Evolutionary conservation across 2,113 vertebrate species (phyloP).

Genomic region (Tachysurus vachellii): DNA sequence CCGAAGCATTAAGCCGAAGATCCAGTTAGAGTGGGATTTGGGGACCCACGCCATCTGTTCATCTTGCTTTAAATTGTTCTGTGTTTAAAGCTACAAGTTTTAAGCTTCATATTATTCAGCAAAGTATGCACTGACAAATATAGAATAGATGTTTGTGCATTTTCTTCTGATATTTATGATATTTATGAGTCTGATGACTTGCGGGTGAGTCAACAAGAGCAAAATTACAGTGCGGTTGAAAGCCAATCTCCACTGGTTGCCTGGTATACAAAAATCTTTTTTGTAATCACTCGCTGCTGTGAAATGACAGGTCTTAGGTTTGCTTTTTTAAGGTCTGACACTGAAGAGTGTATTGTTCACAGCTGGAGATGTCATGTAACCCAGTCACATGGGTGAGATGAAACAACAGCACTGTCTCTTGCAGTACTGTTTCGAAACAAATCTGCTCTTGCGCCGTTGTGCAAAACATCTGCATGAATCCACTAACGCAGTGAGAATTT

Average conservation of each 20-base stretch:
- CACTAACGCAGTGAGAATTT: not conserved
- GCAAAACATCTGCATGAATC: conserved; percentile 17
- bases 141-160: not conserved
- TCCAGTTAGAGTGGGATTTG: conserved; percentile 13
- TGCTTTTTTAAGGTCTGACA: conserved; percentile 33
- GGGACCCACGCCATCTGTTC: conserved; percentile 23
- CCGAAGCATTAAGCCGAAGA: not conserved
- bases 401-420: not conserved
- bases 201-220: conserved; percentile 42
- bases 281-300: conserved; percentile 33
- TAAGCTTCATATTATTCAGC: not conserved
- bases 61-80: conserved; percentile 1
- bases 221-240: conserved; percentile 39
- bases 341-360: conserved; percentile 37
- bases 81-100: not conserved
- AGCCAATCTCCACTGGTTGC: conserved; percentile 26
- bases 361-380: conserved; percentile 32
- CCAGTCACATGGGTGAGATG: conserved; percentile 35
- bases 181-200: conserved; percentile 25
- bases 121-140: not conserved
- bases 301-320: conserved; percentile 45
- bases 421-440: not conserved
- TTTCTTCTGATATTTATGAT: conserved; percentile 34
- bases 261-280: conserved; percentile 33
- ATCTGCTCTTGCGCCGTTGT: not conserved